A percentile compares a stretch with the other conserved stretches of the same genome.
Evolutionary conservation across 2,888 invertebrate genomes (phyloP).

Genomic region (Lasioglossum morio): DNA sequence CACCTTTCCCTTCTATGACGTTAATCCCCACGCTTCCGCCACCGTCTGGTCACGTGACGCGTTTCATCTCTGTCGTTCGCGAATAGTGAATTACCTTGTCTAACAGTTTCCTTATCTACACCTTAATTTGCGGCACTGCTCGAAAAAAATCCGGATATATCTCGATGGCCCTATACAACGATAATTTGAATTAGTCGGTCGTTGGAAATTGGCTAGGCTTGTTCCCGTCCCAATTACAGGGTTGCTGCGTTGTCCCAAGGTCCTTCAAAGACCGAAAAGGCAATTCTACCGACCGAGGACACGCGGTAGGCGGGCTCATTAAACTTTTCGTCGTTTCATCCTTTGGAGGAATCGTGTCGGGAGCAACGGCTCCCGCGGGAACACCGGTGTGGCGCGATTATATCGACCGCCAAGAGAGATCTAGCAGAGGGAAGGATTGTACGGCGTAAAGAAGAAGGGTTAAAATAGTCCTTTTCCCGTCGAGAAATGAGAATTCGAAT

Average conservation of each 20-base stretch:
- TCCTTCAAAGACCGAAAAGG: conserved; percentile 39
- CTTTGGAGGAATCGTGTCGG: conserved; percentile 71
- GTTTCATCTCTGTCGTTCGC: too few species aligned
- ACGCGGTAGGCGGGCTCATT: conserved; percentile 77
- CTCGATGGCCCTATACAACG: background rate
- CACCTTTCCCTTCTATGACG: too few species aligned
- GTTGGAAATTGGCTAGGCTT: background rate
- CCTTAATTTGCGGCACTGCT: too few species aligned
- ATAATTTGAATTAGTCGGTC: too few species aligned
- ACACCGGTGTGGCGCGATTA: conserved; percentile 68
- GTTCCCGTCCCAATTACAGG: conserved; percentile 7
- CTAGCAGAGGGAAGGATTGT: conserved; percentile 73
- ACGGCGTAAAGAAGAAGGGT: conserved; percentile 77
- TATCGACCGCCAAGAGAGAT: conserved; percentile 64
- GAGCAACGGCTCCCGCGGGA: conserved; percentile 77
- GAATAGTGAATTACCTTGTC: too few species aligned
- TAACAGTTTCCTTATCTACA: too few species aligned
- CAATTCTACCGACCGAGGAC: conserved; percentile 60
- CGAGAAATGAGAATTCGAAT: conserved; percentile 67
- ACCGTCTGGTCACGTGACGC: too few species aligned
- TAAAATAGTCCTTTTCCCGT: conserved; percentile 62
- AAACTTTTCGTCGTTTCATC: conserved; percentile 82
- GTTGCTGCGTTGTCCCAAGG: conserved; percentile 12
- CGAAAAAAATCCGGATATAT: background rate
- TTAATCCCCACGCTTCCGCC: too few species aligned